Percentiles rank a stretch among this genome's conserved stretches.
Evolutionary conservation across 2,113 vertebrate genomes (phyloP).

Genomic region (Tenebrosternarchus preto): DNA sequence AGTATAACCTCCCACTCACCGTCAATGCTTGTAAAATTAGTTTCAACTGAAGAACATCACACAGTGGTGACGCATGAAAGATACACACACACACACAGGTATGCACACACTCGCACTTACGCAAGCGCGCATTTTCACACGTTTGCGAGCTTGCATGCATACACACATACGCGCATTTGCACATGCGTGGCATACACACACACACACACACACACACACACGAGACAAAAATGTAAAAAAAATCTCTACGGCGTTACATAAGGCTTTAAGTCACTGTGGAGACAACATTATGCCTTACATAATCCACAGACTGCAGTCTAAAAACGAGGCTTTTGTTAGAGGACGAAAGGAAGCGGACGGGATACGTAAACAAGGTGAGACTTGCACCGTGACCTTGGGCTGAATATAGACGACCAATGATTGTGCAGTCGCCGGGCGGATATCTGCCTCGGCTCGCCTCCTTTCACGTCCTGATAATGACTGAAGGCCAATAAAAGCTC

Average conservation of each 20-base stretch:
- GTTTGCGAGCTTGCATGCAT: no score
- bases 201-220: not conserved
- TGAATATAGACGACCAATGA: slow-evolving; percentile 57
- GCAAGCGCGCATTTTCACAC: no score
- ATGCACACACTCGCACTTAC: not conserved
- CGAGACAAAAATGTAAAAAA: not conserved
- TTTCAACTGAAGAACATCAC: slow-evolving; percentile 15
- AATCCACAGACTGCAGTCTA: slow-evolving; percentile 49
- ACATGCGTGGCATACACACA: slow-evolving; percentile 9
- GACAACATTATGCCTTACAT: slow-evolving; percentile 53
- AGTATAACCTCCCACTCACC: slow-evolving; percentile 34
- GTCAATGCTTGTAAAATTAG: slow-evolving; percentile 41
- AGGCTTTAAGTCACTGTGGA: slow-evolving; percentile 48
- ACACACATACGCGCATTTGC: not conserved
- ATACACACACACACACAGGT: slow-evolving; percentile 20
- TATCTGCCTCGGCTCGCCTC: no score
- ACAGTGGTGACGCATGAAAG: not conserved
- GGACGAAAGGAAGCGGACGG: slow-evolving; percentile 55
- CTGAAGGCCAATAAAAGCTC: no score
- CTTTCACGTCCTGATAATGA: no score
- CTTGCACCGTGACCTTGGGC: slow-evolving; percentile 17
- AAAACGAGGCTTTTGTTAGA: slow-evolving; percentile 55
- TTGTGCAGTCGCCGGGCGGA: not conserved
- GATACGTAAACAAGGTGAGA: slow-evolving; percentile 36
- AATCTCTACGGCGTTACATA: slow-evolving; percentile 33